Evolutionary conservation across 2,888 invertebrate species (phyloP), one percentile per base, ranked within the genome.

Genomic region (Pilophorus perplexus): DNA sequence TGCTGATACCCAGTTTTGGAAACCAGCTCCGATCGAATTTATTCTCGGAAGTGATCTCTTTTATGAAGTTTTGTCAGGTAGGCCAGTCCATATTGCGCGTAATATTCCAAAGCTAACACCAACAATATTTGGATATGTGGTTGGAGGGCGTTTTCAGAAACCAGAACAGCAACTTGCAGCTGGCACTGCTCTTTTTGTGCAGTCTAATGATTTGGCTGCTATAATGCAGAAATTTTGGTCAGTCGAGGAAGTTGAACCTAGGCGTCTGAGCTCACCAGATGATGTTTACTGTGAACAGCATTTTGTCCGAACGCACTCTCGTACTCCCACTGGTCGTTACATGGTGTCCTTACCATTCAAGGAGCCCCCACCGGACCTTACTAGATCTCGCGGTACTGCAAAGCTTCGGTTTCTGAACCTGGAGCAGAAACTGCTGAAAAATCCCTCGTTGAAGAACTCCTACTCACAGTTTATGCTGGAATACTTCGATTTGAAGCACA

Each of bases 31-130:
- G 20, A 5, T 16, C 12, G 46, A 46, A 3, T 22, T 46, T 46
- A 12, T 46, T 12, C 20, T 46, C 18, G 46, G 46, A 10, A 46
- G 46, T 18, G 46, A 46, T 16, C 46, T 46, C 20, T 46, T 46
- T 16, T 46, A 46, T 22, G 46, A 46, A 4, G 46, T 46, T 12
- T 22, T 46, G 5, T 5, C 14, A 12, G 46, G 46, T 18, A 46
- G 16, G 16, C 18, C 46, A 3, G 16, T 46, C 5, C 46, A 46
- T 16, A 22, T 46, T n/a, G n/a, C n/a, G n/a, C n/a, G n/a, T n/a
- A n/a, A n/a, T n/a, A n/a, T n/a, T n/a, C n/a, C n/a, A n/a, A 46
- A 46, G 22, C 10, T 46, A 10, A 46, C 46, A 4, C 46, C 46
- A 4, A 46, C 46, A 46, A 46, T 46, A 4, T 46, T 46, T 18